Evolutionary conservation across 2,113 vertebrate genomes (phyloP).

Genomic region (Melierax canorus): DNA sequence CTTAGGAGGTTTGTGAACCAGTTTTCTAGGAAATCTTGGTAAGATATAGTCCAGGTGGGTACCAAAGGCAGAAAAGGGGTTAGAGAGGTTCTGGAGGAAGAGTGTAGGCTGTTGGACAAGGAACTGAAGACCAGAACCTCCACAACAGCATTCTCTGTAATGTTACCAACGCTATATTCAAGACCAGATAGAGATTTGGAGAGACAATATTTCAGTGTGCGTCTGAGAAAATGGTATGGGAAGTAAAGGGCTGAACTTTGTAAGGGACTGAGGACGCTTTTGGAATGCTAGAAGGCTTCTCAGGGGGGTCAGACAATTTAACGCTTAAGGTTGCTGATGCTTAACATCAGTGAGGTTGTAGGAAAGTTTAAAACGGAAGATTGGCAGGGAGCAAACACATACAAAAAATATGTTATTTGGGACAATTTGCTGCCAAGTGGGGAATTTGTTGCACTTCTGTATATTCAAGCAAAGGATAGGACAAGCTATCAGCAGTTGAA

Average conservation of each 20-base stretch:
- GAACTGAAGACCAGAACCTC: neutral
- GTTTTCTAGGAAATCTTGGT: neutral
- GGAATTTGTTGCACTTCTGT: neutral
- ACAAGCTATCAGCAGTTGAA: neutral
- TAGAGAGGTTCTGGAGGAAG: neutral
- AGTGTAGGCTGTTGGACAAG: neutral
- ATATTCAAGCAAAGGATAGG: neutral
- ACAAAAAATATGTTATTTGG: neutral
- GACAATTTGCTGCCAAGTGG: neutral
- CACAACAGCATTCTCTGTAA: neutral
- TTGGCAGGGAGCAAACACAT: neutral
- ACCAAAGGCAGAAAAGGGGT: neutral
- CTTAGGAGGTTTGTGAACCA: neutral
- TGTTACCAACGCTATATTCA: neutral
- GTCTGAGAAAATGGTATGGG: neutral
- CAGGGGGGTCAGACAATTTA: neutral
- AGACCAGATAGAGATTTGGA: neutral
- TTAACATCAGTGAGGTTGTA: neutral
- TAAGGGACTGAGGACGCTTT: neutral
- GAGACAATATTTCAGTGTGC: neutral
- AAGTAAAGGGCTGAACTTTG: neutral
- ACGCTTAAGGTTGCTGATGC: neutral
- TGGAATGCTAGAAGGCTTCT: neutral
- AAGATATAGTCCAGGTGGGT: neutral
- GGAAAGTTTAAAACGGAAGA: neutral